Evolutionary conservation across 2,888 invertebrate genomes (phyloP), one percentile per base, ranked within the genome.

Genomic region (Myopa tessellatipennis): DNA sequence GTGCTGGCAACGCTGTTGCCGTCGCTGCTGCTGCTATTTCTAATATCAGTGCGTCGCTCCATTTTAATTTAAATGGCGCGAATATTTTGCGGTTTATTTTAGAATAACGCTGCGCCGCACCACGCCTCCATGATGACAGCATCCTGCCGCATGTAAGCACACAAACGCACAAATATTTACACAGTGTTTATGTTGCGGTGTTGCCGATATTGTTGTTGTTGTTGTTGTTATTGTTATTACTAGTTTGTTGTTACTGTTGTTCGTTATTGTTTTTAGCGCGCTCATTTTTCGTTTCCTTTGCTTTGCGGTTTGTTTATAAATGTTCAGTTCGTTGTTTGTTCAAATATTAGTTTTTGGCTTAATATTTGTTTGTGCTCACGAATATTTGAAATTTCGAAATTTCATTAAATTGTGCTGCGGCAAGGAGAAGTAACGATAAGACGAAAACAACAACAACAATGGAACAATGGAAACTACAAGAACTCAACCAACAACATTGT

Each of bases 71-170:
- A 55, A 55, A 55, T 55, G 55, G 55, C 16, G 10, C n/a, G 55
- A 6, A 55, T 55, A n/a, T 55, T 55, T n/a, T 55, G 55, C 55
- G 55, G 55, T 55, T 55, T 55, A n/a, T 55, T 55, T 55, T n/a
- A 12, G 55, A 55, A 55, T 55, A n/a, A 16, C 55, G 55, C 5
- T 6, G 55, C 55, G 5, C 14, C 16, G 10, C 55, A 4, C 55
- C 50, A 14, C 50, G 50, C 55, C 55, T 14, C 55, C 16, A 50
- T 50, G 50, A 8, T 50, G 50, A 50, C 50, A 14, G 14, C 50
- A 50, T n/a, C 5, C 55, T 14, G 55, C 10, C 16, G 55, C 55
- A 10, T n/a, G 55, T 55, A 55, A 5, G 16, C 55, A 4, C 14
- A 55, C 55, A 55, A n/a, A 10, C 4, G n/a, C 55, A n/a, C 55